Base-by-base conservation (phyloP, 2,113 vertebrate genomes). In the Macheiramphus alcinus region DNA sequence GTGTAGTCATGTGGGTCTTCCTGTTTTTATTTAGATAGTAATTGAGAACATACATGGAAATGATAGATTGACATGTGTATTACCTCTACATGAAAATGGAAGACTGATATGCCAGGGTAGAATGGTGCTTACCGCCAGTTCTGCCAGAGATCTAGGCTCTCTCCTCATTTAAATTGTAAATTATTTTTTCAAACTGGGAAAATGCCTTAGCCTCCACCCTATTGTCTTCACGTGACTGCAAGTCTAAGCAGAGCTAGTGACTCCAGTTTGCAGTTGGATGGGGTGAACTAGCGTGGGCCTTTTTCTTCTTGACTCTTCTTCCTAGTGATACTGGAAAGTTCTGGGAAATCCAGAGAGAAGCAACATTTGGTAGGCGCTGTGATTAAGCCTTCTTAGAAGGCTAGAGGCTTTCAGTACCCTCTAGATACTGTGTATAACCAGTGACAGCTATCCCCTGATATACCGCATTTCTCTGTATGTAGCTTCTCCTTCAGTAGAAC, bases 281-380 rank as follows among this genome's bases (percentile, higher is more conserved):
- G 38, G 6, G 2, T 71, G 61, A 85, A 40, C 6, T 21, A 15
- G 7, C 1, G 2, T 21, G 59, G 34, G 3, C 25, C 45, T 74
- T 87, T 68, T 29, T 43, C 34, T 18, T 87, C 25, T 20, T 50
- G 18, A 19, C 48, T 75, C 18, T 56, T 88, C 73, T 45, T 59
- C 34, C 38, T 19, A 26, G 29, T 22, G n/a, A 29, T 50, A 52
- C 4, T 55, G 21, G 29, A 22, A 89, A 47, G 8, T 40, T 40
- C 31, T 62, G 55, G 50, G 65, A 53, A 78, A 84, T 32, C 14
- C 43, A 36, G 15, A 22, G 26, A 87, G 29, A 10, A 70, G 10
- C 0, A 1, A 17, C 11, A 6, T 21, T 53, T 1, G 2, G 3
- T 5, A 56, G 25, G 5, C 0, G 0, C 43, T 61, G 32, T 36